Conservation (phyloP, 1,140 invertebrate species). For the Lerema accius region DNA sequence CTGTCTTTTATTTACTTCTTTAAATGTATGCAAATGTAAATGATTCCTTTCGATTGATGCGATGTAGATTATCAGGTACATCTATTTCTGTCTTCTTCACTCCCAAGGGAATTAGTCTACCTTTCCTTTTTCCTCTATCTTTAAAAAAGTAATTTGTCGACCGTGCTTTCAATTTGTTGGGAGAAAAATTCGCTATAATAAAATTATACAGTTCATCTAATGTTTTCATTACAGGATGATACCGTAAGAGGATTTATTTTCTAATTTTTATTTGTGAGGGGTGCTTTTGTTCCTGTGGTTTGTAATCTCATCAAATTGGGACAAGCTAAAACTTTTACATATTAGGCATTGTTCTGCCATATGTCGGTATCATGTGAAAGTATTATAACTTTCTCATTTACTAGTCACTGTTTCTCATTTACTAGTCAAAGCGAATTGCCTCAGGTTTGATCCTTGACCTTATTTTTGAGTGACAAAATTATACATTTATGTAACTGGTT, state of each 20-base stretch:
- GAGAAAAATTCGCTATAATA: slow-evolving; percentile 65
- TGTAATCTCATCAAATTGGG: slow-evolving; percentile 54
- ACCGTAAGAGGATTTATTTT: slow-evolving; percentile 59
- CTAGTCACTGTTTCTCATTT: too few species aligned
- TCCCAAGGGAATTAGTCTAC: slow-evolving; percentile 36
- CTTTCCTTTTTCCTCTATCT: slow-evolving; percentile 36
- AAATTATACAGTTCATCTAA: slow-evolving; percentile 70
- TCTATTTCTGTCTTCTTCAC: slow-evolving; percentile 41
- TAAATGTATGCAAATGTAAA: slow-evolving; percentile 63
- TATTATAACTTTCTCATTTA: too few species aligned
- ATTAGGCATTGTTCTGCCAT: slow-evolving; percentile 34
- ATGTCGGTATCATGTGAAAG: slow-evolving; percentile 15
- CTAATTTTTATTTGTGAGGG: slow-evolving; percentile 52
- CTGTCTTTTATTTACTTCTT: slow-evolving; percentile 65
- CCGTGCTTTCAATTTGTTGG: slow-evolving; percentile 58
- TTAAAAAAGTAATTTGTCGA: slow-evolving; percentile 61
- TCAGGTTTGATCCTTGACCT: too few species aligned
- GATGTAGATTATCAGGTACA: slow-evolving; percentile 54
- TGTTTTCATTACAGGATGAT: slow-evolving; percentile 43
- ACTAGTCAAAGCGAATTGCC: too few species aligned
- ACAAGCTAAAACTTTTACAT: not conserved
- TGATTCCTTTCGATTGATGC: slow-evolving; percentile 59
- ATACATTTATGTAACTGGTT: too few species aligned
- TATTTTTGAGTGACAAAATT: too few species aligned
- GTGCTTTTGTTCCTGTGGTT: slow-evolving; percentile 57